A percentile compares a stretch with the other conserved stretches of the same genome.
Evolutionary conservation across 2,113 vertebrate species (phyloP).

Genomic region (Myrmecobius fasciatus): DNA sequence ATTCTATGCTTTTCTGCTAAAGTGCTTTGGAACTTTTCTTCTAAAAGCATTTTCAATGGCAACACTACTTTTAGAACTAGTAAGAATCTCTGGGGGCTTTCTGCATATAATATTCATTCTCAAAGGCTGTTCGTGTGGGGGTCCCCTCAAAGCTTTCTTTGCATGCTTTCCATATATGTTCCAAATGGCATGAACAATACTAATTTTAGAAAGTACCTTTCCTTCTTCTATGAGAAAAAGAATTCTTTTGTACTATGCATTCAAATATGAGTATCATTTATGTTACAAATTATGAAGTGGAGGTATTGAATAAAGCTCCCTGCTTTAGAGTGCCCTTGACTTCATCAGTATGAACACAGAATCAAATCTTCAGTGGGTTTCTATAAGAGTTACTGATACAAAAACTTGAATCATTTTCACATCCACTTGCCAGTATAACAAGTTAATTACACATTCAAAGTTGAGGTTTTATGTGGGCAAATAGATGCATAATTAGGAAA

Average conservation of each 20-base stretch:
- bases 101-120: background rate
- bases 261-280: background rate
- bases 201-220: background rate
- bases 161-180: background rate
- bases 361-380: constrained; percentile 5
- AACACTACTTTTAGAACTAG: background rate
- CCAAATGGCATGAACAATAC: background rate
- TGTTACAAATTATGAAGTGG: constrained; percentile 15
- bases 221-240: background rate
- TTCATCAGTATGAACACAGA: background rate
- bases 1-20: background rate
- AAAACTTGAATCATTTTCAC: constrained; percentile 12
- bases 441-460: constrained; percentile 31
- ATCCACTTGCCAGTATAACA: constrained; percentile 18
- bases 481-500: constrained; percentile 37
- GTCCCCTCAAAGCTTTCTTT: background rate
- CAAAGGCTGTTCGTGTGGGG: background rate
- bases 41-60: background rate
- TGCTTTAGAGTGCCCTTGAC: background rate
- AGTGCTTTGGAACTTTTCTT: background rate
- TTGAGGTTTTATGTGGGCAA: constrained; percentile 17
- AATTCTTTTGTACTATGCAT: background rate
- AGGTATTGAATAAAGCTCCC: background rate
- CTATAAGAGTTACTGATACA: background rate
- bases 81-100: background rate